Base-by-base conservation (phyloP, 2,113 vertebrate species). In the Lampris incognitus region DNA sequence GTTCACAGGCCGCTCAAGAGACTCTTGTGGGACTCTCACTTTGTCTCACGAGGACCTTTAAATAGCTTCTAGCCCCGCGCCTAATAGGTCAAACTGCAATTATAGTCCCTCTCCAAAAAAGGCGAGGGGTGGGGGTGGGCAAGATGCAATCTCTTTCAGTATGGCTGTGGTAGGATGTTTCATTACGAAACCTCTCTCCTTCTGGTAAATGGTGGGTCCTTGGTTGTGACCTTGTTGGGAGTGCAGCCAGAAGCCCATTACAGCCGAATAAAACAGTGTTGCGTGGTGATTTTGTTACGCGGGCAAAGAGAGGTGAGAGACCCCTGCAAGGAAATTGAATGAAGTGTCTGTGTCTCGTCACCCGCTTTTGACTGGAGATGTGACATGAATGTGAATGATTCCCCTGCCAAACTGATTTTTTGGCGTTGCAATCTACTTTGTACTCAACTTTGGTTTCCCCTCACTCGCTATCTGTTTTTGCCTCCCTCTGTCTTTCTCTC, bases 21-120 rank as follows among this genome's bases (percentile, higher is more conserved):
- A 81, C 82, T 84, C 83, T 80, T 70, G 51, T 71, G 50, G 41
- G n/a, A 46, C 74, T 76, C 77, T 82, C 61, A 13, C 65, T 51
- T n/a, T 0, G 65, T 75, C 91, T 79, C 88, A 11, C 0, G 80
- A 84, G 89, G 85, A 48, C 5, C 81, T 84, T 84, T 80, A 85
- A 88, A 91, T 92, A 91, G 85, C 76, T 83, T 85, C 74, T 78
- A 70, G 72, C 82, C 76, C 79, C 76, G 58, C 3, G 55, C 69
- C 75, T 85, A 88, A 69, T 81, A 81, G 90, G 89, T 91, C 90
- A 88, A 85, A 85, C 85, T 69, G 84, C 66, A 89, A 92, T 91
- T 88, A 91, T 58, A 80, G 72, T 51, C 66, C 54, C 69, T 74
- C 66, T 75, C 8, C 40, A 78, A 61, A 68, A 66, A 55, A 85